Evolutionary conservation across 2,888 invertebrate species (phyloP), one percentile per base, ranked within the genome.

Genomic region (Pyrgus malvae): DNA sequence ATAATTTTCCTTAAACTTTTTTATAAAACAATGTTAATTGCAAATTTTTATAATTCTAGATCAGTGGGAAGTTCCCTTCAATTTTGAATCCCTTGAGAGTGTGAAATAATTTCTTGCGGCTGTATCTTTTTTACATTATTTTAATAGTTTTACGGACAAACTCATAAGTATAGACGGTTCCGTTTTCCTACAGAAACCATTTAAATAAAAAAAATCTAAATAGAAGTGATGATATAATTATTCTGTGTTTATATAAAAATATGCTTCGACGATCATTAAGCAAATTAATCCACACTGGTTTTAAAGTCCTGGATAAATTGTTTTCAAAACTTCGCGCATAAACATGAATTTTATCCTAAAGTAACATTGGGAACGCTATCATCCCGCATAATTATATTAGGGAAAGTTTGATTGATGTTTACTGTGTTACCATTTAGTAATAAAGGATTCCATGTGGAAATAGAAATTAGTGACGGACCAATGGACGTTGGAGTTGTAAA

Each of bases 361-460:
- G 21, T 23, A 49, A 49, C 14, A 49, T 29, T 40, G 46, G 44
- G 35, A 41, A 29, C 16, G 29, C 45, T 57, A 49, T 23, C 41
- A 27, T 29, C 38, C 14, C 33, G 7, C 41, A 45, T 44, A 38
- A 54, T 46, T 40, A 31, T 40, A 41, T 21, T 14, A 31, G 11
- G 35, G 25, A 37, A 40, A 49, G 31, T 55, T 55, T 51, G 46
- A 60, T 60, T 57, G 21, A 55, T 58, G 56, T 57, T 62, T 58
- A 38, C 21, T 55, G 33, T 49, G 25, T 11, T 25, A 37, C 25
- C 3, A 29, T 19, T 17, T 9, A 29, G 16, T 29, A 7, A 27
- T 42, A 27, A 14, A 40, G 5, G 12, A 23, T 5, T 11, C 21
- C 21, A 14, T 21, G 3, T 11, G 11, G 2, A 31, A 31, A 11